phyloP scores from a whole-genome alignment of 1,140 invertebrate species.

The Trichonephila inaurata region DNA sequence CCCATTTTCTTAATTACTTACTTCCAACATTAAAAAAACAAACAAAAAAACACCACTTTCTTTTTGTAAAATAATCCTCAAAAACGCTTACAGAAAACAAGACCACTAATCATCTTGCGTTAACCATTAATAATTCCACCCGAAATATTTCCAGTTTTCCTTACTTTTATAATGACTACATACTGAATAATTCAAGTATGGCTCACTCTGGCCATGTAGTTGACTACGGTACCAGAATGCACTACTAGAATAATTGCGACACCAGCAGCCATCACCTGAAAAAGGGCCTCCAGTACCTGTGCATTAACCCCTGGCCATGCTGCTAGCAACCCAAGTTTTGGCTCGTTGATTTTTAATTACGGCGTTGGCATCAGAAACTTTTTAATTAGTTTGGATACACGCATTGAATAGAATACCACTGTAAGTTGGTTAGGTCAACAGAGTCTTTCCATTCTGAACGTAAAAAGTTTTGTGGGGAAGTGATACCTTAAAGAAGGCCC shows the following conservation, averaged over 20 bases:
- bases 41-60: no score
- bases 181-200: background rate
- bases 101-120: background rate
- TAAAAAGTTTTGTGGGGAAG: background rate
- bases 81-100: no score
- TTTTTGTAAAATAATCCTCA: no score
- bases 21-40: no score
- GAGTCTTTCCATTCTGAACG: background rate
- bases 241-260: background rate
- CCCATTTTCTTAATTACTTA: no score
- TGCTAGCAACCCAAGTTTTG: background rate
- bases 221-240: background rate
- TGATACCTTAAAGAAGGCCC: background rate
- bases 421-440: background rate
- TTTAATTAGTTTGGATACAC: conserved; percentile 19
- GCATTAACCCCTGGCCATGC: background rate
- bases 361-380: conserved; percentile 14
- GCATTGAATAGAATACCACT: background rate
- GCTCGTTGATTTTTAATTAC: conserved; percentile 2
- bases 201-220: background rate
- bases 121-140: background rate
- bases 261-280: background rate
- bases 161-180: background rate
- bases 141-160: background rate
- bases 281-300: background rate